Base-by-base conservation (phyloP, 2,888 invertebrate genomes). In the Podabrus alpinus region DNA sequence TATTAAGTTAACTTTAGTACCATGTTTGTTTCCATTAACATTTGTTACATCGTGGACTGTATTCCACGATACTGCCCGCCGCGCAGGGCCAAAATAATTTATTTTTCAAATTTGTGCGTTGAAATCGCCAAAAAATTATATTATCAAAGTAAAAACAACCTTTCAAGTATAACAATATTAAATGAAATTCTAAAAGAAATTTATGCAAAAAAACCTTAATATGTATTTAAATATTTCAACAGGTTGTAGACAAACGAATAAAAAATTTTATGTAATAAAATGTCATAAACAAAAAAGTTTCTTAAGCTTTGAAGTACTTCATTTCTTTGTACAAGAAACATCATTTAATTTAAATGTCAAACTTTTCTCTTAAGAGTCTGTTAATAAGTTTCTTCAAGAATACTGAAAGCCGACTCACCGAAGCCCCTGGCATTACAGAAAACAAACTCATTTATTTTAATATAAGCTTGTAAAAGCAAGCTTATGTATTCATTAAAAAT, bases 371-470 rank as follows among this genome's bases (percentile, higher is more conserved):
- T 72, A 67, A 72, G 66, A 68, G 68, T 61, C 72, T 61, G 61
- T 68, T 72, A 72, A 68, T 72, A 72, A 68, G 72, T 72, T 72
- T 61, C 29, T 72, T 72, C 59, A 17, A 17, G 3, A 59, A 68
- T 60, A 60, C 67, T 72, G 21, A 64, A 71, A 71, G 66, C 66
- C 69, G 66, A 24, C 64, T 64, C 64, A 17, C 19, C 59, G 17
- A 15, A 66, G 17, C 71, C 66, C 59, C 16, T 59, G 66, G 66
- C 64, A 66, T 59, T 19, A 45, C 66, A 15, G 71, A 66, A 71
- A 71, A 71, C 71, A 71, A 71, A 66, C 59, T 71, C 66, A 71
- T 71, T 71, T 71, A 21, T 66, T 71, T 71, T 66, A 71, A 71
- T 66, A 71, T 59, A 71, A 66, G 21, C 71, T 66, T n/a, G 70